Base-by-base conservation (phyloP, 2,888 invertebrate genomes). In the Digitonthophagus gazella region DNA sequence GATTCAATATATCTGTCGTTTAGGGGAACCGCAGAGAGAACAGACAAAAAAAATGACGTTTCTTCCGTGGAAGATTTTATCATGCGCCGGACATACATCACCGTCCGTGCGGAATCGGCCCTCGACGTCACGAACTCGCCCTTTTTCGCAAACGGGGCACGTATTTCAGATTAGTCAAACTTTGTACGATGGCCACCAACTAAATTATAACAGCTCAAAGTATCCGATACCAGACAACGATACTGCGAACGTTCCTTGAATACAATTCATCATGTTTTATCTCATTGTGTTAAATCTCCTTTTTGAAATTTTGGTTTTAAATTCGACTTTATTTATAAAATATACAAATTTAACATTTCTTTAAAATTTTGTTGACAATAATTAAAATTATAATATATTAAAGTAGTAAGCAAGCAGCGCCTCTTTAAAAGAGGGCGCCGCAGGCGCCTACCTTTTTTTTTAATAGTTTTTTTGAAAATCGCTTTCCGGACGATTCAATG, bases 81-180 rank as follows among this genome's bases (percentile, higher is more conserved):
- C 79, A 75, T 76, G 76, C 74, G 73, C 71, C 71, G 69, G 71
- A 74, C 73, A 80, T 80, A 76, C 75, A 79, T 79, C 79, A 79
- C 76, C 78, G 78, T 79, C 79, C 73, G 71, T 72, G 72, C 68
- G 16, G 18, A 16, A 19, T n/a, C 71, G 65, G 58, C 68, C 61
- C 67, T 74, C 72, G 75, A 72, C 71, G 71, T 70, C 67, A 71
- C 61, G 61, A 61, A 61, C 61, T 61, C 28, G 28, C 28, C 2
- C 28, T 44, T 19, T 71, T 72, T 70, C 71, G 70, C 71, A 76
- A 74, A 71, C 77, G 58, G 69, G 56, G 72, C 79, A 79, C 79
- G 78, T 79, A 67, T 67, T 58, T 66, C 70, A 78, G 78, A 79
- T 79, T 78, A 79, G 77, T 79, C 78, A 78, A 77, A 78, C 75